These are phyloP conservation scores for Sinocyclocheilus anophthalmus DNA, from an alignment of 2,113 vertebrate species.

Conservation along the genomic window DNA sequence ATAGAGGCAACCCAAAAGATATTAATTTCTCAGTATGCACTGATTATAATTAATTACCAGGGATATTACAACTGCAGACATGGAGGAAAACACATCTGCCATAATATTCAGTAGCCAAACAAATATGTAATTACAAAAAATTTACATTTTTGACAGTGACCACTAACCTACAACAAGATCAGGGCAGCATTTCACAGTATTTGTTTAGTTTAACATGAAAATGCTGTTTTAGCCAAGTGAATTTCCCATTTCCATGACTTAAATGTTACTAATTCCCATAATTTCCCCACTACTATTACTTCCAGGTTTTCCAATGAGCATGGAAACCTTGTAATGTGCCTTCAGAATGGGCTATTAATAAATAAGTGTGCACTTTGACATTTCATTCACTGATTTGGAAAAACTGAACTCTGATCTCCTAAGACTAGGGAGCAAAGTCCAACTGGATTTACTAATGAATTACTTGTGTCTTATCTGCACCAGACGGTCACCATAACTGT, in stretches of 20 bases:
- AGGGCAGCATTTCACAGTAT: too few relatives aligned
- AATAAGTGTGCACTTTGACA: not conserved
- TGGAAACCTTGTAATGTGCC: not conserved
- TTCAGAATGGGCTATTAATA: not conserved
- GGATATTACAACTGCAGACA: not conserved
- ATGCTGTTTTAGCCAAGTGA: not conserved
- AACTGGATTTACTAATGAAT: constrained; percentile 9
- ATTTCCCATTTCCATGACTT: not conserved
- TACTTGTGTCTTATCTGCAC: constrained; percentile 14
- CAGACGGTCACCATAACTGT: not conserved
- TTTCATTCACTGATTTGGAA: not conserved
- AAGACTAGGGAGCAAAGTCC: constrained; percentile 40
- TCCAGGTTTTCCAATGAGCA: not conserved
- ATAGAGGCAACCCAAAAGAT: not conserved
- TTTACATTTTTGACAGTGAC: too few relatives aligned
- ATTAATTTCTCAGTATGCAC: not conserved
- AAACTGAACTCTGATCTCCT: constrained; percentile 37
- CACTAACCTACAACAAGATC: too few relatives aligned
- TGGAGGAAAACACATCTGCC: not conserved
- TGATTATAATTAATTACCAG: not conserved
- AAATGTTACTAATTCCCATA: not conserved
- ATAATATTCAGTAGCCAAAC: too few relatives aligned
- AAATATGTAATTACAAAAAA: too few relatives aligned
- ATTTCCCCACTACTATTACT: not conserved
- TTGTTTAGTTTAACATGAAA: too few relatives aligned